Conservation (phyloP, 2,888 invertebrate genomes). For the Eupsilia transversa region DNA sequence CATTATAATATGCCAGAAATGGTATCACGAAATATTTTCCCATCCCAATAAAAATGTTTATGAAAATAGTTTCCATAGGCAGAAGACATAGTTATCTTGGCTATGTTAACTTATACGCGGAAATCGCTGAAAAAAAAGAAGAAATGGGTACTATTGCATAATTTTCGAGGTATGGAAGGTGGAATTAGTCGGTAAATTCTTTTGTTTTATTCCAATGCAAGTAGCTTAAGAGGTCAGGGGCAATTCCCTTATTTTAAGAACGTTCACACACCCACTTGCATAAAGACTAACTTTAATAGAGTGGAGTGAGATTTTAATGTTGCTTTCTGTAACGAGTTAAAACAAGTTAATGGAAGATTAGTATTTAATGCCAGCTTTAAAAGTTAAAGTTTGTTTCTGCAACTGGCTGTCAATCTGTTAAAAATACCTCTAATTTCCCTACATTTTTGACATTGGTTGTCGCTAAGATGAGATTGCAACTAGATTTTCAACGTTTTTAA, state of each 20-base stretch:
- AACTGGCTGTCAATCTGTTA: no score
- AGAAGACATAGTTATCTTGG: neutral
- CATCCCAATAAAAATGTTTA: conserved; percentile 25
- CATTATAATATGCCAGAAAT: conserved; percentile 38
- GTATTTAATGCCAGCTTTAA: no score
- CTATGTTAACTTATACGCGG: neutral
- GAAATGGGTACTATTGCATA: neutral
- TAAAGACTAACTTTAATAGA: no score
- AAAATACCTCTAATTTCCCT: neutral
- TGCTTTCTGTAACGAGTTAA: no score
- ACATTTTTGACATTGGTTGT: neutral
- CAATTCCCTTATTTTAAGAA: neutral
- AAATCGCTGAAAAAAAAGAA: neutral
- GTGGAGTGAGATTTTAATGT: no score
- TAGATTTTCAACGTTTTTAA: neutral
- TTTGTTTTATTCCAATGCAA: conserved; percentile 8
- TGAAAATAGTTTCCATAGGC: conserved; percentile 34
- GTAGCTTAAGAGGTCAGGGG: neutral
- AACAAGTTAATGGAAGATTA: no score
- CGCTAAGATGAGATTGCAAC: neutral
- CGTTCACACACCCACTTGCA: no score
- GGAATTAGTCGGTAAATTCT: neutral
- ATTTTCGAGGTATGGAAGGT: neutral
- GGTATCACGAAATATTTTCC: conserved; percentile 25
- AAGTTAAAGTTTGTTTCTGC: no score